phyloP scores from a whole-genome alignment of 2,888 invertebrate species.

The Smittia sp. region DNA sequence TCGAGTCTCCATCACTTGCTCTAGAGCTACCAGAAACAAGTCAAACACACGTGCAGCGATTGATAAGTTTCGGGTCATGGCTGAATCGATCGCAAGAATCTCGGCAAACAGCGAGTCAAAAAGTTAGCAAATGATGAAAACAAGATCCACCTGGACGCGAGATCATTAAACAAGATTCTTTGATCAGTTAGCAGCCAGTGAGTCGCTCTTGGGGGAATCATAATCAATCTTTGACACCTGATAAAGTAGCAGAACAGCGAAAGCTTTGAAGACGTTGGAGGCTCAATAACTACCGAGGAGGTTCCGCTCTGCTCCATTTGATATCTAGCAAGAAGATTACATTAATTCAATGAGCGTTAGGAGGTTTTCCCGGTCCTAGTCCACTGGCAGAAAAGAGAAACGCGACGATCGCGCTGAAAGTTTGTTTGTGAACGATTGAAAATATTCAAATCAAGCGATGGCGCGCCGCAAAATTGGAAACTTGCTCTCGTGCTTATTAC shows the following conservation, averaged over 20 bases:
- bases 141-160: no score
- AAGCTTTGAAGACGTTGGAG: no score
- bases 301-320: no score
- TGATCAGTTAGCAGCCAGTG: constrained; percentile 27
- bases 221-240: constrained; percentile 40
- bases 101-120: not conserved
- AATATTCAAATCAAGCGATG: constrained; percentile 23
- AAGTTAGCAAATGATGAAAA: not conserved
- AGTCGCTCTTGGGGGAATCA: not conserved
- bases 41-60: not conserved
- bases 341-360: no score
- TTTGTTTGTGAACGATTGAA: not conserved
- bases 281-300: no score
- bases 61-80: not conserved
- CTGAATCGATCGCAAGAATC: not conserved
- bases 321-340: no score
- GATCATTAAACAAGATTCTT: constrained; percentile 20
- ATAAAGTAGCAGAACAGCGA: not conserved
- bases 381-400: constrained; percentile 14
- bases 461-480: constrained; percentile 19
- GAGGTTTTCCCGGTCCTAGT: no score
- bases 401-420: not conserved
- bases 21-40: not conserved
- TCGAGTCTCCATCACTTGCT: not conserved
- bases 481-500: constrained; percentile 3